Percentiles rank a stretch among this genome's conserved stretches.
Conservation (phyloP, 2,113 vertebrate species). For the Redunca redunca region DNA sequence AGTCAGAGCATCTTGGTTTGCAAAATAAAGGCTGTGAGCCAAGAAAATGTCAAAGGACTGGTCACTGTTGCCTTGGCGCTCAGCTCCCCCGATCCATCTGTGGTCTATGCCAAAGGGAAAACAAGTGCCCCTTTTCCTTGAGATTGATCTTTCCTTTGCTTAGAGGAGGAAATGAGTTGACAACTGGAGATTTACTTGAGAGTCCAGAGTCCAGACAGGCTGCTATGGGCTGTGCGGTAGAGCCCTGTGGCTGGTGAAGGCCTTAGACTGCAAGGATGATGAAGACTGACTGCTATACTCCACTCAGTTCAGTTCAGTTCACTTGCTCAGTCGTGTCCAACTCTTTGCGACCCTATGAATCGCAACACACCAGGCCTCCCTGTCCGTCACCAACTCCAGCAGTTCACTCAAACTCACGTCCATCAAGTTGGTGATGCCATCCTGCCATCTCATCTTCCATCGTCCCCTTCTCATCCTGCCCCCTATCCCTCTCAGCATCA, state of each 20-base stretch:
- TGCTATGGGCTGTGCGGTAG: accelerated
- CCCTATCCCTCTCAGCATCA: accelerated
- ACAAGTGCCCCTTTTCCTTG: not conserved
- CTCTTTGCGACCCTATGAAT: too few species aligned
- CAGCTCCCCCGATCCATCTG: accelerated
- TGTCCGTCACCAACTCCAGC: too few species aligned
- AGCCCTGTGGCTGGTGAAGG: not conserved
- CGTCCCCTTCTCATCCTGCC: too few species aligned
- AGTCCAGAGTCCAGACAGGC: not conserved
- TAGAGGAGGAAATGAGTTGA: not conserved
- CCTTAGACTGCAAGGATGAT: not conserved
- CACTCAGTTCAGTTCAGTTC: not conserved
- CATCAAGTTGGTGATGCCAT: too few species aligned
- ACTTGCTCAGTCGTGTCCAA: accelerated
- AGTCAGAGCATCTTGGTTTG: not conserved
- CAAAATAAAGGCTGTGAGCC: not conserved
- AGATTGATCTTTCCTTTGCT: not conserved
- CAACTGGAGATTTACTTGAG: not conserved
- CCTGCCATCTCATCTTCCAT: too few species aligned
- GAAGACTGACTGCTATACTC: not conserved
- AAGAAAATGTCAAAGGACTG: not conserved
- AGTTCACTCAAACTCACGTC: too few species aligned
- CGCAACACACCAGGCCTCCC: too few species aligned
- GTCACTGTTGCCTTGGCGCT: not conserved
- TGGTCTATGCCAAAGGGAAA: not conserved